Evolutionary conservation across 1,140 invertebrate genomes (phyloP).

Genomic region (Vanessa tameamea): DNA sequence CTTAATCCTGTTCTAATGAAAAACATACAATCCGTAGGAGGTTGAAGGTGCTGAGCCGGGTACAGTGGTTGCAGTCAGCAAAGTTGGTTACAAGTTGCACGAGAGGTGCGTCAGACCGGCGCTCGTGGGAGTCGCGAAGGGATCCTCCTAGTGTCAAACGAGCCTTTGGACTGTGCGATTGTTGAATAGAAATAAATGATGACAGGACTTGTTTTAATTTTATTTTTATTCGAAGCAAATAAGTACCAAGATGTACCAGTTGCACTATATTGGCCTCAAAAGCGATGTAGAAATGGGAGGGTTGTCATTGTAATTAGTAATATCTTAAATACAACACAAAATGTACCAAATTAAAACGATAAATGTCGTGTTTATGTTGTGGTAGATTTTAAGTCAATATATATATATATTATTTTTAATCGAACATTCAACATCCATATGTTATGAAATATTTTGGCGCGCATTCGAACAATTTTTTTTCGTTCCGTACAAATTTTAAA

Average conservation of each 20-base stretch:
- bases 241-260: background rate
- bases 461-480: too few species aligned
- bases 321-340: too few species aligned
- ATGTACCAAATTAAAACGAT: too few species aligned
- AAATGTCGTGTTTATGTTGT: too few species aligned
- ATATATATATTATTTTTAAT: too few species aligned
- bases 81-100: slow-evolving; percentile 97
- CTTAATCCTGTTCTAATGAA: too few species aligned
- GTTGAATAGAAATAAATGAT: background rate
- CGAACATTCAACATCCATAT: too few species aligned
- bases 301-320: too few species aligned
- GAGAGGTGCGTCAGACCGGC: slow-evolving; percentile 96
- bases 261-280: background rate
- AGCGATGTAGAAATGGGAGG: too few species aligned
- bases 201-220: background rate
- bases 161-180: background rate
- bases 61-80: slow-evolving; percentile 94
- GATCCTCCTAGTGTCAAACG: slow-evolving; percentile 33
- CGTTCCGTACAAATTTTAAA: too few species aligned
- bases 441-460: too few species aligned
- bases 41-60: slow-evolving; percentile 90
- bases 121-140: slow-evolving; percentile 96
- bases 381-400: too few species aligned
- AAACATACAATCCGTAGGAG: slow-evolving; percentile 67
- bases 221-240: background rate